Conservation (phyloP, 1,140 invertebrate genomes). For the Teleogryllus occipitalis region DNA sequence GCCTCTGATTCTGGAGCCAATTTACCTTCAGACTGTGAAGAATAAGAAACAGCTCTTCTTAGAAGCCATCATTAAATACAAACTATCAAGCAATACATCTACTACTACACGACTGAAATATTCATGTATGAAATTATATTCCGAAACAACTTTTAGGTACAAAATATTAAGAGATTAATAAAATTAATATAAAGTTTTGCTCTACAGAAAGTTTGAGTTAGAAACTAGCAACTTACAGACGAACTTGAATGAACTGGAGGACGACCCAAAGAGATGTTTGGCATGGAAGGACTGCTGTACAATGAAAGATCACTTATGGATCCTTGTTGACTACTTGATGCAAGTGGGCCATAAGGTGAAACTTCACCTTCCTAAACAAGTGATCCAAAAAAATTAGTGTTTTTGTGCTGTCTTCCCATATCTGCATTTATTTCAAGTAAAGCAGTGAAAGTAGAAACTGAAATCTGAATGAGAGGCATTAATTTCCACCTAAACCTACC, state of each 20-base stretch:
- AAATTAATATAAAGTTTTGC: background rate
- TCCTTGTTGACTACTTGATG: slow-evolving; percentile 44
- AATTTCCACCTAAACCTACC: slow-evolving; percentile 40
- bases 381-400: background rate
- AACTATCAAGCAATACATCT: background rate
- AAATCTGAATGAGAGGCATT: too few species aligned
- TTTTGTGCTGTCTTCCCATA: background rate
- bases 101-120: too few species aligned
- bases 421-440: too few species aligned
- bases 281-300: slow-evolving; percentile 91
- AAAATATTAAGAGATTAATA: too few species aligned
- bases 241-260: slow-evolving; percentile 50
- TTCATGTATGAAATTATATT: too few species aligned
- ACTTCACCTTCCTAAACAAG: slow-evolving; percentile 43
- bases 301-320: slow-evolving; percentile 58
- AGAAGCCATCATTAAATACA: background rate
- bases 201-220: background rate
- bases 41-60: background rate
- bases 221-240: slow-evolving; percentile 29
- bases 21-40: slow-evolving; percentile 31
- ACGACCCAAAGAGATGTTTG: slow-evolving; percentile 87
- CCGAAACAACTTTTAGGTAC: too few species aligned
- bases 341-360: slow-evolving; percentile 44
- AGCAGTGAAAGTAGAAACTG: too few species aligned
- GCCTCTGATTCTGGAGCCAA: slow-evolving; percentile 64